Conservation (phyloP, 2,113 vertebrate species). For the Pao palembangensis region DNA sequence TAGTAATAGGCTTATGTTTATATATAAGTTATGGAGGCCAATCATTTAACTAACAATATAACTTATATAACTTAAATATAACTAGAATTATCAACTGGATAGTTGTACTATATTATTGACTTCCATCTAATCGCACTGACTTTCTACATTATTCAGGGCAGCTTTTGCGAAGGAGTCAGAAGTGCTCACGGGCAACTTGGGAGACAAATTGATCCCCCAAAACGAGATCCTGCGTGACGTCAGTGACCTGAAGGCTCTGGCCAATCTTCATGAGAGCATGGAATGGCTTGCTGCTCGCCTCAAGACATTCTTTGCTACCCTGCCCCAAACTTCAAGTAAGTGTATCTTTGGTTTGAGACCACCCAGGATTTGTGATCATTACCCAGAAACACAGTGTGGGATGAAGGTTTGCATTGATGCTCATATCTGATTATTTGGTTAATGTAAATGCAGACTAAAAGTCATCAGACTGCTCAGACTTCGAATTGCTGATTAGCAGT, state of each 20-base stretch:
- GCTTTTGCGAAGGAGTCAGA: constrained; percentile 96
- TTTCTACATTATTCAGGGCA: constrained; percentile 69
- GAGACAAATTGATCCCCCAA: constrained; percentile 93
- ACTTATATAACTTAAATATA: too few species aligned
- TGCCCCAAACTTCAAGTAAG: constrained; percentile 84
- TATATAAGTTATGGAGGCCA: background rate
- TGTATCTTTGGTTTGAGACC: constrained; percentile 15
- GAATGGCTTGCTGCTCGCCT: constrained; percentile 91
- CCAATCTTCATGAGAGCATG: constrained; percentile 97
- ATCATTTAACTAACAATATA: constrained; percentile 3
- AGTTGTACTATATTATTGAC: background rate
- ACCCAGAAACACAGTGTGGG: too few species aligned
- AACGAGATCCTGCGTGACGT: constrained; percentile 94
- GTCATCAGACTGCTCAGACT: too few species aligned
- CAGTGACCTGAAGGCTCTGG: constrained; percentile 94
- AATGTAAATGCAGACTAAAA: too few species aligned
- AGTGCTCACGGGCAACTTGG: constrained; percentile 94
- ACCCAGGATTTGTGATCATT: too few species aligned
- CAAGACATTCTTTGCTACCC: constrained; percentile 81
- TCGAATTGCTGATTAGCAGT: too few species aligned
- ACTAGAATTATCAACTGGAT: constrained; percentile 1
- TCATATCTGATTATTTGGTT: too few species aligned
- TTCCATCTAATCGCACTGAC: background rate
- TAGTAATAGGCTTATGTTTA: constrained; percentile 3
- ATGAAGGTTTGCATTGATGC: too few species aligned